phyloP scores from a whole-genome alignment of 2,113 vertebrate genomes.

The Xiphias gladius region DNA sequence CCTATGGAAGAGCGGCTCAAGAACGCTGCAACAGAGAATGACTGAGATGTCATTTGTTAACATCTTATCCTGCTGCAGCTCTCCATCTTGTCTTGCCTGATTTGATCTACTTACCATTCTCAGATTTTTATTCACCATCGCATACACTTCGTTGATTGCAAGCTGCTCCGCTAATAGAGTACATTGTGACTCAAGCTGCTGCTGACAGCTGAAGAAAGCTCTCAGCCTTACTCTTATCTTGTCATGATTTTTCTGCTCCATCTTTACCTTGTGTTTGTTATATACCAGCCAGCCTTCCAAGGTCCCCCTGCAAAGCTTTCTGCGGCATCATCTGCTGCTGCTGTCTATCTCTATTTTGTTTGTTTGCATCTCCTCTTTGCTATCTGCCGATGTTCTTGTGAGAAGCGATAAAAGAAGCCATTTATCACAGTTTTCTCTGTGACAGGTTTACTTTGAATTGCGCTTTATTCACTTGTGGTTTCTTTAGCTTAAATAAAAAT shows the following conservation, averaged over 20 bases:
- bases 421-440: not conserved
- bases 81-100: slow-evolving; percentile 51
- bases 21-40: slow-evolving; percentile 59
- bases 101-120: slow-evolving; percentile 58
- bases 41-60: slow-evolving; percentile 69
- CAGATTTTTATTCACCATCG: slow-evolving; percentile 57
- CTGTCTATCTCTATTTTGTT: slow-evolving; percentile 24
- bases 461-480: not conserved
- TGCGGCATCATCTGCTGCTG: slow-evolving; percentile 1
- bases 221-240: slow-evolving; percentile 56
- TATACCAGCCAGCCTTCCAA: slow-evolving; percentile 34
- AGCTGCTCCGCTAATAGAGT: slow-evolving; percentile 62
- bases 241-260: slow-evolving; percentile 41
- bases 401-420: slow-evolving; percentile 25
- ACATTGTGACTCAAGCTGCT: slow-evolving; percentile 56
- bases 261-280: slow-evolving; percentile 60
- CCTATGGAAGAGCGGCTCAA: slow-evolving; percentile 33
- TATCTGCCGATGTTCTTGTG: slow-evolving; percentile 21
- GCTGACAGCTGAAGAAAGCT: slow-evolving; percentile 52
- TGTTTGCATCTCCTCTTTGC: slow-evolving; percentile 42
- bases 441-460: slow-evolving; percentile 3
- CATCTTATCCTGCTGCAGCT: slow-evolving; percentile 51
- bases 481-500: not conserved
- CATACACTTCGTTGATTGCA: slow-evolving; percentile 60
- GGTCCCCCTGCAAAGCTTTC: slow-evolving; percentile 28